Base-by-base conservation (phyloP, 2,113 vertebrate species). In the Lates calcarifer region DNA sequence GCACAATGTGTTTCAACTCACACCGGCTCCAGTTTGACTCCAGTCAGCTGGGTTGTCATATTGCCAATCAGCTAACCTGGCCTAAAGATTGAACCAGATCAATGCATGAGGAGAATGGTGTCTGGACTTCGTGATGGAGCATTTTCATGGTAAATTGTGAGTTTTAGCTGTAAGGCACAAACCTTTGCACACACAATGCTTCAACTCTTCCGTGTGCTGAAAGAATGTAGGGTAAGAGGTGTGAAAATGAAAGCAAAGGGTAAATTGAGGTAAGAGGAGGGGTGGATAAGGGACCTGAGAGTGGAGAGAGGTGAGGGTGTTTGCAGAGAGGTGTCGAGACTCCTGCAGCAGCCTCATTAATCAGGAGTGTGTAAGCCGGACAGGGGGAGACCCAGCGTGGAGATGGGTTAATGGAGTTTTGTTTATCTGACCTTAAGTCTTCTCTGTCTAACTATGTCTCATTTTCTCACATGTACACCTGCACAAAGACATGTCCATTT, bases 331-430 rank as follows among this genome's bases (percentile, higher is more conserved):
- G 81, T 85, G 87, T 74, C 83, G 14, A 67, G 84, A 69, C 74
- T 90, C 85, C 87, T 74, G 85, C 74, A 83, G 82, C 78, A 62
- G 73, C 68, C 74, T 92, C 92, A 93, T 94, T 94, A 94, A 95
- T 94, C 93, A 94, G 85, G 56, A 37, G 57, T 43, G 80, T 85
- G 82, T 37, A 66, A 88, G 86, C 45, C 0, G 80, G 85, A 90
- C 83, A 82, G 87, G 79, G 79, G 69, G 68, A 64, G 81, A 68
- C 79, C 81, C 53, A 71, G 86, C 69, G 20, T 37, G 56, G 87
- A 90, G 60, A 81, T 9, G 77, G 90, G 74, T 82, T 86, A 82
- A 94, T 84, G 60, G 81, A 93, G 75, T 85, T 91, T 73, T 90
- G 80, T 89, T 92, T 86, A 94, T 89, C 81, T 90, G 83, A 81